phyloP scores from a whole-genome alignment of 64 coral and sea anemone species.

The Montipora capricornis region DNA sequence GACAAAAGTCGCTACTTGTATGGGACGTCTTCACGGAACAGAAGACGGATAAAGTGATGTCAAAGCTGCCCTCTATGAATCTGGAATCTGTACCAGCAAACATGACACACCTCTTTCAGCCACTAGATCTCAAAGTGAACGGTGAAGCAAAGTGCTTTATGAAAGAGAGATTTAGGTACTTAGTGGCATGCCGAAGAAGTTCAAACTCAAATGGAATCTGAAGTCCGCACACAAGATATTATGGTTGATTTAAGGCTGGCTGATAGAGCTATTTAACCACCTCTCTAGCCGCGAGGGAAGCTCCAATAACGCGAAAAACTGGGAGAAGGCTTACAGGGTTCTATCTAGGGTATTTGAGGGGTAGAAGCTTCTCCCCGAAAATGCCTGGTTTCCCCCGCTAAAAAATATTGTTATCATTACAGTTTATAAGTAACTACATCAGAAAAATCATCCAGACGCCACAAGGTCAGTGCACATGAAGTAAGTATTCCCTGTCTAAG shows the following conservation, averaged over 20 bases:
- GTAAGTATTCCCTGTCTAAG: too few relatives aligned
- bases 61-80: slow-evolving; percentile 63
- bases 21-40: slow-evolving; percentile 74
- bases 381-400: too few relatives aligned
- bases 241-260: slow-evolving; percentile 65
- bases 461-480: too few relatives aligned
- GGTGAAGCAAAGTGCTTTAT: slow-evolving; percentile 55
- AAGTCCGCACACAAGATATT: slow-evolving; percentile 14
- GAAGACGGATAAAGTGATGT: slow-evolving; percentile 55
- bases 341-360: too few relatives aligned
- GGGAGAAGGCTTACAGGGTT: slow-evolving; percentile 49
- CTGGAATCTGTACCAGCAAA: slow-evolving; percentile 26
- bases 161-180: slow-evolving; percentile 54
- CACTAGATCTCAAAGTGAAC: slow-evolving; percentile 42
- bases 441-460: too few relatives aligned
- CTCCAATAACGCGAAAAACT: slow-evolving; percentile 42
- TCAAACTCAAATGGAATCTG: slow-evolving; percentile 46
- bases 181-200: slow-evolving; percentile 57
- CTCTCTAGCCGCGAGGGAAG: slow-evolving; percentile 44
- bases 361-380: too few relatives aligned
- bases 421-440: too few relatives aligned
- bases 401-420: too few relatives aligned
- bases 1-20: slow-evolving; percentile 56
- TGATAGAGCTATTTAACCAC: slow-evolving; percentile 63
- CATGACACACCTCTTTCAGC: slow-evolving; percentile 68